Evolutionary conservation across 2,888 invertebrate genomes (phyloP), one percentile per base, ranked within the genome.

Genomic region (Phortica magna): DNA sequence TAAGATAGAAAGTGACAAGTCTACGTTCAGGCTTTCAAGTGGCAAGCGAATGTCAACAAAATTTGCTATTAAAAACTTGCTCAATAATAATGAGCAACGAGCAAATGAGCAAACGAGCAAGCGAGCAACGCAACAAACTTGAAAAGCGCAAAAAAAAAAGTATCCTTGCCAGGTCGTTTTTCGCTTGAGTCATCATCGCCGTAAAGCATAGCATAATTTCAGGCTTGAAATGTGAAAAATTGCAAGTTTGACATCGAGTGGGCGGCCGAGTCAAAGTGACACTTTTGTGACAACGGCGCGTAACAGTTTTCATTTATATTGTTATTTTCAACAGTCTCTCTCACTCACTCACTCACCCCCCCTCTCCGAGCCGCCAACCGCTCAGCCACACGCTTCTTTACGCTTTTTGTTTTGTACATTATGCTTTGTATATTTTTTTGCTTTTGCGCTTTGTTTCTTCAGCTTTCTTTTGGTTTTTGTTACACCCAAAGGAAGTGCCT

Each of bases 201-300:
- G 55, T n/a, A 71, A 71, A 22, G 70, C 55, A 22, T 55, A 55
- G 53, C 53, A 71, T 22, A 71, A 71, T 71, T 71, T 71, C 43
- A 48, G 70, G 70, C 67, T 22, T 70, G 19, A 70, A 70, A 53
- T 48, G 70, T 12, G 42, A 70, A 70, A 70, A 31, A 31, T 71
- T 71, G 39, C 22, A 55, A 55, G 12, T 55, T 71, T 71, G 67
- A 42, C 55, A 42, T 14, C 48, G 39, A 70, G 22, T 70, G 48
- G 19, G 14, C 43, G 43, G 43, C 64, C n/a, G 22, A 65, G 65
- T 14, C 65, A 41, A 48, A 48, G 31, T 48, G 68, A 70, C 68
- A 70, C 68, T 70, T 70, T 48, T 48, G 68, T 67, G 67, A 22
- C 61, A 61, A 61, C 22, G 22, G 61, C 61, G 61, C 17, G 61